A percentile compares a stretch with the other conserved stretches of the same genome.
Conservation (phyloP, 1,140 invertebrate genomes). For the Leptinotarsa defecta region DNA sequence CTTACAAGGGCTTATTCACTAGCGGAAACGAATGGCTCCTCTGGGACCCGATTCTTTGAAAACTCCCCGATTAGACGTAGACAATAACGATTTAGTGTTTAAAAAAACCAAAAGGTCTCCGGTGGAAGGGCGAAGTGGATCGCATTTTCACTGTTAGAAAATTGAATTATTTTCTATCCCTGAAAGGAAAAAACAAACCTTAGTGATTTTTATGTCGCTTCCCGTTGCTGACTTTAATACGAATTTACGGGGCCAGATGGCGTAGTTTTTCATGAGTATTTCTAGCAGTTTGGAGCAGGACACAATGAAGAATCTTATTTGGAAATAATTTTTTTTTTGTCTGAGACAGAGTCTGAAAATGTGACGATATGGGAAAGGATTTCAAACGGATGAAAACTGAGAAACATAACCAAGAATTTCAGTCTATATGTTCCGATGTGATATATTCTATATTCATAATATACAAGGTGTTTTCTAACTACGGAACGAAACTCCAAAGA, state of each 20-base stretch:
- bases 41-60: conserved; percentile 1
- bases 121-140: neutral
- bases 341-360: too few species aligned
- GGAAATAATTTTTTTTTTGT: too few species aligned
- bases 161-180: neutral
- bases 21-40: neutral
- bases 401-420: too few species aligned
- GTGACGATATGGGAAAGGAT: too few species aligned
- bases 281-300: too few species aligned
- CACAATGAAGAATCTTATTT: too few species aligned
- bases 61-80: conserved; percentile 5
- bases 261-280: neutral
- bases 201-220: neutral
- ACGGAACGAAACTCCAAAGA: too few species aligned
- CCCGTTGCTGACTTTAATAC: neutral
- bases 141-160: neutral
- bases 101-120: neutral
- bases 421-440: too few species aligned
- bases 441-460: too few species aligned
- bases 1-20: neutral
- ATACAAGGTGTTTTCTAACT: too few species aligned
- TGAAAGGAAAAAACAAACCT: neutral
- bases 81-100: conserved; percentile 3
- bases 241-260: neutral
- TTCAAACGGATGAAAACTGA: too few species aligned